phyloP scores from a whole-genome alignment of 2,888 invertebrate species.

The Steinernema hermaphroditum region DNA sequence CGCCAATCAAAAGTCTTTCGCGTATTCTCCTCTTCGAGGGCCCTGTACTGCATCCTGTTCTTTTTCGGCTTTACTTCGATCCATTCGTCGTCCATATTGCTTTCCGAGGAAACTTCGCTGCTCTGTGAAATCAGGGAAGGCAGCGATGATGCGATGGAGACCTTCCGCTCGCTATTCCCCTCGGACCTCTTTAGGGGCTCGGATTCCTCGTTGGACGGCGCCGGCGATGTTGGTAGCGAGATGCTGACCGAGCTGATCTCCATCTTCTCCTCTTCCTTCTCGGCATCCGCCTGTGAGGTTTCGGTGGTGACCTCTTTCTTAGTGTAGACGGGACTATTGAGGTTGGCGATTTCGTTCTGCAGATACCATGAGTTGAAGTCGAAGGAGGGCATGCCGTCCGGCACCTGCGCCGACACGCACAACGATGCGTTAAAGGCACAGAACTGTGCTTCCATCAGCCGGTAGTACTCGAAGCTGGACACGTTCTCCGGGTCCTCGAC shows the following conservation, averaged over 20 bases:
- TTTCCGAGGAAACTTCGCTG: no score
- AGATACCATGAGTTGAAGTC: slow-evolving; percentile 1
- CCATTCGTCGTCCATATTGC: background rate
- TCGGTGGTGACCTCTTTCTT: no score
- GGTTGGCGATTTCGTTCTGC: background rate
- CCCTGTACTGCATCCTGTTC: background rate
- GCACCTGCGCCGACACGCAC: background rate
- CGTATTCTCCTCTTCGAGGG: background rate
- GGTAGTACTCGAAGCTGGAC: background rate
- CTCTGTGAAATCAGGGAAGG: no score
- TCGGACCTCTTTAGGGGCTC: no score
- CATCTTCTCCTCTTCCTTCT: no score
- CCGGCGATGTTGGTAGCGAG: no score
- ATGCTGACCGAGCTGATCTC: no score
- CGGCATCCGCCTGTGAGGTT: no score
- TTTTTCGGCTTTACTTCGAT: slow-evolving; percentile 1
- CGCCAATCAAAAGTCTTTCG: background rate
- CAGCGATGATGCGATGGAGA: no score
- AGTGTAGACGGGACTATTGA: background rate
- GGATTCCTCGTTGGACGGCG: no score
- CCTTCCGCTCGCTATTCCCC: no score
- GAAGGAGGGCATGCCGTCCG: background rate
- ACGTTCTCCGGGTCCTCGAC: background rate
- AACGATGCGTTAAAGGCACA: background rate
- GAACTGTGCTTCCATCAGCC: slow-evolving; percentile 3